Base-by-base conservation (phyloP, 2,113 vertebrate species). In the Phoxinus phoxinus region DNA sequence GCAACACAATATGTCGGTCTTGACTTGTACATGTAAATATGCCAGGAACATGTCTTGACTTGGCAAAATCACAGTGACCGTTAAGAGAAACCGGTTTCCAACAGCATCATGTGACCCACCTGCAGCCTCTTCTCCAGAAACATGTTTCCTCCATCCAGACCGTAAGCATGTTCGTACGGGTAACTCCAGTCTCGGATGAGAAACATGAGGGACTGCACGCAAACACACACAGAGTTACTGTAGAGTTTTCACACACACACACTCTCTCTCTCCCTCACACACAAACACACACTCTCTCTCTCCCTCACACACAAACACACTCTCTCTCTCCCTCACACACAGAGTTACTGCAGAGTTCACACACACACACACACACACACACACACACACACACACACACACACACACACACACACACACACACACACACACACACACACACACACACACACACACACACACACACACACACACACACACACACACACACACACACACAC, bases 141-240 rank as follows among this genome's bases (percentile, higher is more conserved):
- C 1, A 61, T 37, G 67, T 93, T 93, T 6, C 97, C 97, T 32
- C 97, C 97, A 4, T 95, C 76, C 63, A 95, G 89, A 32, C 97
- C 97, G 4, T 97, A 98, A 8, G n/a, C 13, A 35, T 96, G 96
- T 81, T 98, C 97, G 3, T 97, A 98, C 0, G 97, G 97, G 86
- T 96, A 97, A 91, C 97, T 95, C 97, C 97, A 98, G 87, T 97
- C 97, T 7, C 97, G 92, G 85, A 98, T 94, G 81, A 98, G 93
- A 90, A 98, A 98, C 96, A 98, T 96, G 30, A 95, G 89, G 1
- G 94, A 93, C 94, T 95, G 83, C 6, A 44, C 11, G 1, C 12
- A n/a, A 7, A 25, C 19, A 71, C 30, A 32, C 17, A 46, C 10
- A 73, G 1, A 0, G 35, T 73, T 37, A 73, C 37, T 46, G 11